A percentile compares a stretch with the other conserved stretches of the same genome.
Conservation (phyloP, 2,888 invertebrate genomes). For the Cryptocephalus primarius region DNA sequence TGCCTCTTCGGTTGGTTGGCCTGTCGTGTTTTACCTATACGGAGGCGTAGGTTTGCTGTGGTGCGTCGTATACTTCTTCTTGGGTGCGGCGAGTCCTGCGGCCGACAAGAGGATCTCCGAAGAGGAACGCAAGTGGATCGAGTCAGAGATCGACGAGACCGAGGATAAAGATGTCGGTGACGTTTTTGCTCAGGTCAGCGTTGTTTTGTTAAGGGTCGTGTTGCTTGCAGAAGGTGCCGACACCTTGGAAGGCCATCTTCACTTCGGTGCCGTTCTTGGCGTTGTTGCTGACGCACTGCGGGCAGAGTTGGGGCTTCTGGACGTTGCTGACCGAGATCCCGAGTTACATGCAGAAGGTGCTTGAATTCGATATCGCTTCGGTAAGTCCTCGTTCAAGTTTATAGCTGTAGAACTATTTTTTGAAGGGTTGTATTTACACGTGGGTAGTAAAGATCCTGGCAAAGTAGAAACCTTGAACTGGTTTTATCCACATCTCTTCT, state of each 20-base stretch:
- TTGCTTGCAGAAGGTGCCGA: constrained; percentile 26
- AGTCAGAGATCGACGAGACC: constrained; percentile 45
- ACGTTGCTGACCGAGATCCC: constrained; percentile 73
- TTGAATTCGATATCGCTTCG: constrained; percentile 57
- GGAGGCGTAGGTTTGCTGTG: constrained; percentile 49
- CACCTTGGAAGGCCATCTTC: constrained; percentile 64
- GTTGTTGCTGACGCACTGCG: constrained; percentile 56
- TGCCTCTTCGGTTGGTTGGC: constrained; percentile 57
- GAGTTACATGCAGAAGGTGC: constrained; percentile 61
- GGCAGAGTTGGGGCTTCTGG: constrained; percentile 75
- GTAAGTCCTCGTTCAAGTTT: constrained; percentile 34
- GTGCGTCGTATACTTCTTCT: constrained; percentile 44
- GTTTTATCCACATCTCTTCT: no score
- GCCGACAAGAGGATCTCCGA: constrained; percentile 44
- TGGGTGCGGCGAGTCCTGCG: constrained; percentile 53
- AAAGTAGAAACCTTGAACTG: no score
- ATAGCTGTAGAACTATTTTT: no score
- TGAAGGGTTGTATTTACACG: no score
- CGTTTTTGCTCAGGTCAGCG: no score
- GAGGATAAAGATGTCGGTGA: constrained; percentile 8
- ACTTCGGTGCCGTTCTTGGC: constrained; percentile 67
- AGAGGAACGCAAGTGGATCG: constrained; percentile 51
- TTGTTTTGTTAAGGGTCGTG: background rate
- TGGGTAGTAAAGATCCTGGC: no score
- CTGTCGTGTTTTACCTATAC: constrained; percentile 60